phyloP scores from a whole-genome alignment of 2,888 invertebrate genomes.

The Chaetoderma sp. region DNA sequence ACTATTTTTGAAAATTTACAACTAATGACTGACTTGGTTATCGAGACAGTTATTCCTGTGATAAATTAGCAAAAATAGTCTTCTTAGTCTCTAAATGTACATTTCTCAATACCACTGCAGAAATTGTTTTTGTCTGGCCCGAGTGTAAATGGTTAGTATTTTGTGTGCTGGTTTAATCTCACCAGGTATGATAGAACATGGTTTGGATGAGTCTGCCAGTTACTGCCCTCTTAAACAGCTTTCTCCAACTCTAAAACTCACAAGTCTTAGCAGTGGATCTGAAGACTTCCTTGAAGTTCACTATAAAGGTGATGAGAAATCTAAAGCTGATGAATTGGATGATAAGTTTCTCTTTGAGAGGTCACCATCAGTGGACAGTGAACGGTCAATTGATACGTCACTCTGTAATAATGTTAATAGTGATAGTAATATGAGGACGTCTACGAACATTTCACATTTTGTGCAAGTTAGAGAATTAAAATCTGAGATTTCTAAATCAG shows the following conservation, averaged over 20 bases:
- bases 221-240: conserved; percentile 70
- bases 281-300: conserved; percentile 63
- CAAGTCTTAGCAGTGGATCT: conserved; percentile 35
- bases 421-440: no score
- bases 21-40: no score
- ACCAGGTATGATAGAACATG: conserved; percentile 82
- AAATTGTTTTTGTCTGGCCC: no score
- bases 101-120: no score
- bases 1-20: no score
- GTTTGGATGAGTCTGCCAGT: conserved; percentile 85
- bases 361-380: neutral
- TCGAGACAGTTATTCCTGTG: no score
- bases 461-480: no score
- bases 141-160: no score
- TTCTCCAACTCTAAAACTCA: conserved; percentile 52
- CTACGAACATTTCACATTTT: neutral
- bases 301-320: conserved; percentile 37
- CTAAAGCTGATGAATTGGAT: neutral
- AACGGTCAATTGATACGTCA: neutral
- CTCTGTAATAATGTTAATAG: neutral
- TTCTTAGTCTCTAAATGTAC: no score
- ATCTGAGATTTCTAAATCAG: no score
- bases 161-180: conserved; percentile 6
- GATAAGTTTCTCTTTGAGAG: neutral
- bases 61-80: no score